phyloP scores from a whole-genome alignment of 2,888 invertebrate species.

The Uloborus plumipes region DNA sequence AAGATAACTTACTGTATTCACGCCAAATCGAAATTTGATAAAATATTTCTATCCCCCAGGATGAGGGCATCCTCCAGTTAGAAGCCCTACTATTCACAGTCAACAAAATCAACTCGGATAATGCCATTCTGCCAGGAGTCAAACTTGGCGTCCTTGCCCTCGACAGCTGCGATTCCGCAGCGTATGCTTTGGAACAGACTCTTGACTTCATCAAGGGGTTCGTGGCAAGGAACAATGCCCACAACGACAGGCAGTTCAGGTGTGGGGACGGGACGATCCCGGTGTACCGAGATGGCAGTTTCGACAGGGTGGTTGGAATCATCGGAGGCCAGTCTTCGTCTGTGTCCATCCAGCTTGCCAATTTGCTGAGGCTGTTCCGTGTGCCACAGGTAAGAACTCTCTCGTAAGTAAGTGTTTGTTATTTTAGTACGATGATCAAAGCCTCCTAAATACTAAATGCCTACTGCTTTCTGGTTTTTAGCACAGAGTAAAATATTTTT shows the following conservation, averaged over 20 bases:
- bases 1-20: too few species aligned
- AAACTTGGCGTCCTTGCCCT: constrained; percentile 77
- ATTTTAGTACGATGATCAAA: too few species aligned
- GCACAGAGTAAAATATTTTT: too few species aligned
- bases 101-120: constrained; percentile 77
- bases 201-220: constrained; percentile 78
- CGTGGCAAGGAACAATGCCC: constrained; percentile 73
- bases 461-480: too few species aligned
- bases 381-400: constrained; percentile 73
- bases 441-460: too few species aligned
- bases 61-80: constrained; percentile 80
- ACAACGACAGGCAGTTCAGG: constrained; percentile 71
- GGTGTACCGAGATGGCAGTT: constrained; percentile 72
- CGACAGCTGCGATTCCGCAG: constrained; percentile 79
- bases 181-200: constrained; percentile 79
- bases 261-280: constrained; percentile 73
- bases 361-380: constrained; percentile 74
- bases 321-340: constrained; percentile 75
- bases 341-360: constrained; percentile 75
- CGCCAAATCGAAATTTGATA: too few species aligned
- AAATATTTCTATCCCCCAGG: constrained; percentile 11
- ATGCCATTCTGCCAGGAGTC: constrained; percentile 76
- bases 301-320: constrained; percentile 74
- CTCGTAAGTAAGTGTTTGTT: neutral
- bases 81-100: constrained; percentile 80